These are phyloP conservation scores for Mastomys natalensis DNA, from an alignment of 2,113 vertebrate genomes.

Conservation along the genomic window DNA sequence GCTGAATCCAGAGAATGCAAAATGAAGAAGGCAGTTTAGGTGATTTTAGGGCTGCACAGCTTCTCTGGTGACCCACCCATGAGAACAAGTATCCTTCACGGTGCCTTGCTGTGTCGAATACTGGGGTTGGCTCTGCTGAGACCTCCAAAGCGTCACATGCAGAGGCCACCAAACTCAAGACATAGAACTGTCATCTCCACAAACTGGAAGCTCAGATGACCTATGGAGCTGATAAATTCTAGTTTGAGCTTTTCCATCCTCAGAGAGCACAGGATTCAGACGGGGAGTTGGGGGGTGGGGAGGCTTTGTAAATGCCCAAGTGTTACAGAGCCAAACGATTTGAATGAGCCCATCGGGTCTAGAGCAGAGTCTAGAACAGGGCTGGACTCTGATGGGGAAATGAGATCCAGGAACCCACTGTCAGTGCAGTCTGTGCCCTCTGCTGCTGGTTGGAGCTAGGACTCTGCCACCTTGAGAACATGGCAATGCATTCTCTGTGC, in stretches of 20 bases:
- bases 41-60: neutral
- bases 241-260: neutral
- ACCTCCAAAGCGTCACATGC: neutral
- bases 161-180: neutral
- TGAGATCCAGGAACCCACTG: neutral
- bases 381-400: neutral
- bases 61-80: neutral
- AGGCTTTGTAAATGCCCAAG: neutral
- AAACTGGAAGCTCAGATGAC: neutral
- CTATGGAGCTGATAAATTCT: neutral
- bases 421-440: neutral
- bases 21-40: neutral
- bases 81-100: neutral
- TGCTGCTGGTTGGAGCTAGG: neutral
- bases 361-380: neutral
- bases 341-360: neutral
- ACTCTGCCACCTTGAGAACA: neutral
- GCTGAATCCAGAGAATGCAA: neutral
- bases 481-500: too few species aligned
- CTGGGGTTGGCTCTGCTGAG: neutral
- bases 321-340: neutral
- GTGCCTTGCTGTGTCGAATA: neutral
- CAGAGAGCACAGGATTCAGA: neutral
- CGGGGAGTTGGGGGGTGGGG: neutral
- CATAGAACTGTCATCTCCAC: neutral